Evolutionary conservation across 2,888 invertebrate species (phyloP), one percentile per base, ranked within the genome.

Genomic region (Cantharis nigra): DNA sequence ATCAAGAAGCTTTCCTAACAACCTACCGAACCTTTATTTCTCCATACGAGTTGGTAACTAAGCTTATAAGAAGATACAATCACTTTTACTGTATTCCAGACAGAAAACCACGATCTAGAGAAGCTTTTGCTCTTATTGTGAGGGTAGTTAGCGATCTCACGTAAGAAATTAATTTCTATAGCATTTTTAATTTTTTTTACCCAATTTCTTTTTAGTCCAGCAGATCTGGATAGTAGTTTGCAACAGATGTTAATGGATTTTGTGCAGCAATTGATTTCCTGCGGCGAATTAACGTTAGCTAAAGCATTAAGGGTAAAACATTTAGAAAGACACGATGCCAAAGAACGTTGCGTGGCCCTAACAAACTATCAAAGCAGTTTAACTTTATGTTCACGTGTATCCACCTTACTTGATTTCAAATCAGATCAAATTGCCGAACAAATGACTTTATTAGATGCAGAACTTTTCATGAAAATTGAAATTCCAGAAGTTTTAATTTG

Each of bases 1-100:
- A 96, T 90, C 97, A 97, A 91, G 99, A 99, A 91, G 98, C 99
- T 81, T 99, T 99, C 90, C 92, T 99, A 83, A 97, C 98, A 74
- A 99, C 99, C 78, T 99, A 99, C 90, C 92, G 98, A 83, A 98
- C 98, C 79, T 98, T 98, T 90, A 94, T 98, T 87, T 91, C 95
- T 78, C 97, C 98, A 23, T 90, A 93, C 85, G 96, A 95, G 82
- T 91, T 98, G 82, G 93, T 98, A 82, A 93, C 93, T 85, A 97
- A 98, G 86, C 90, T 98, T 75, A 94, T 96, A 86, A 92, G 94
- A 86, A 92, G 94, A 84, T 95, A 91, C 90, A 93, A 93, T 87
- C 91, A 93, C 82, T 95, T 96, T 87, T 92, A 92, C 86, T 94
- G 91, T 86, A 94, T 92, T 83, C 90, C 92, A 71, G 92, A 93